Base-by-base conservation (phyloP, 2,888 invertebrate species). In the Lissonota sp. region DNA sequence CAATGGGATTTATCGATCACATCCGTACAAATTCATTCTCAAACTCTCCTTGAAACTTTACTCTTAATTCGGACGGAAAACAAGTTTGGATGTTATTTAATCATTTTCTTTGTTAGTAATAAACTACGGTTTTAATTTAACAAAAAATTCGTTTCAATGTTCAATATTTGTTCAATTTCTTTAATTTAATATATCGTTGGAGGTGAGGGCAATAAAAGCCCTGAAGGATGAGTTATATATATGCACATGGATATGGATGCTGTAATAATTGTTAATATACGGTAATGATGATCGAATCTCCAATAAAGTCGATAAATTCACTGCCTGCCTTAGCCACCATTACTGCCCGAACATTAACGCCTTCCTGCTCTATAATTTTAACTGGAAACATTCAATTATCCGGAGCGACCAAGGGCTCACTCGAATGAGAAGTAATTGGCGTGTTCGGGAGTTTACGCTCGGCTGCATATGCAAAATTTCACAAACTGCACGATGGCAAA, bases 1-100 rank as follows among this genome's bases (percentile, higher is more conserved):
- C 86, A 82, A 79, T 80, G 79, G 83, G 86, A 88, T 88, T 87
- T 86, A 89, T 87, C 83, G 86, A 86, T 85, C 12, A 14, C 51
- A 14, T 16, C 40, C 71, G 39, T 64, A 66, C 58, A 51, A 66
- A 71, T 66, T 10, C 51, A 26, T 7, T 53, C 26, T 12, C 39
- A 6, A 63, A 57, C 42, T 82, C 78, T 60, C 49, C 67, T 58
- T 66, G 49, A 74, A 26, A 26, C 26, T 26, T 26, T 26, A 26
- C 26, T 26, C 26, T 26, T 3, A 26, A 26, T 26, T 26, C 26
- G 26, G 26, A 26, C 26, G 26, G 3, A 44, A 44, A 44, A 44
- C 6, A 44, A 44, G 4, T 26, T 26, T 2, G 1, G 3, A 26
- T 26, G 26, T 26, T 2, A 26, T 26, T 26, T 26, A 26, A 26